These are phyloP conservation scores for Oedothorax gibbosus DNA, from an alignment of 1,140 invertebrate species.

Conservation along the genomic window DNA sequence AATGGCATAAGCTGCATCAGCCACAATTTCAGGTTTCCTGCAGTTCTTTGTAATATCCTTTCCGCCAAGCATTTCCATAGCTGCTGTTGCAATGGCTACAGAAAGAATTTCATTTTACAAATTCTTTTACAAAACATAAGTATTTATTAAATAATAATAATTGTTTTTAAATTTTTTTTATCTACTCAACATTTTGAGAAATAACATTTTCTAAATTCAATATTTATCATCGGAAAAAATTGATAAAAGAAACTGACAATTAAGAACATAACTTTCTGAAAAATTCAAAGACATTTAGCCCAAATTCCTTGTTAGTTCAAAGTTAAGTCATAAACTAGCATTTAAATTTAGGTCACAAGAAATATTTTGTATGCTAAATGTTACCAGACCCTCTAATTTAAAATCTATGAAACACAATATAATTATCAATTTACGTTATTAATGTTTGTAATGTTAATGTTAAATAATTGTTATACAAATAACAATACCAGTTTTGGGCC, in stretches of 20 bases:
- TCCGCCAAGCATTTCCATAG: slow-evolving; percentile 90
- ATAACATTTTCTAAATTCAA: too few relatives aligned
- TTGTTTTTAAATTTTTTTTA: background rate
- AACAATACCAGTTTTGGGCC: slow-evolving; percentile 88
- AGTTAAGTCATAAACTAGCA: background rate
- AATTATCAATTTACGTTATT: too few relatives aligned
- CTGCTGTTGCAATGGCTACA: slow-evolving; percentile 92
- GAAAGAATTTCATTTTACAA: slow-evolving; percentile 53
- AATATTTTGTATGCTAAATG: too few relatives aligned
- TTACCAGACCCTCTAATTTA: too few relatives aligned
- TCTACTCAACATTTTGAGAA: background rate
- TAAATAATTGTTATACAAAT: background rate
- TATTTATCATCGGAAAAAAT: too few relatives aligned
- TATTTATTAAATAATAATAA: background rate
- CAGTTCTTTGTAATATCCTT: slow-evolving; percentile 72
- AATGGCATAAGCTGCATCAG: slow-evolving; percentile 94
- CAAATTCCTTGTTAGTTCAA: background rate
- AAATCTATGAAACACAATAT: too few relatives aligned
- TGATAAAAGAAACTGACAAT: too few relatives aligned
- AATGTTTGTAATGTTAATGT: background rate
- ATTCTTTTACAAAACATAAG: background rate
- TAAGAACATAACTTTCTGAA: too few relatives aligned
- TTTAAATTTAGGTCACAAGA: too few relatives aligned
- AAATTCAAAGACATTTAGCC: too few relatives aligned
- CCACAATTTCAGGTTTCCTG: slow-evolving; percentile 92